Base-by-base conservation (phyloP, 1,140 invertebrate species). In the Listronotus bonariensis region DNA sequence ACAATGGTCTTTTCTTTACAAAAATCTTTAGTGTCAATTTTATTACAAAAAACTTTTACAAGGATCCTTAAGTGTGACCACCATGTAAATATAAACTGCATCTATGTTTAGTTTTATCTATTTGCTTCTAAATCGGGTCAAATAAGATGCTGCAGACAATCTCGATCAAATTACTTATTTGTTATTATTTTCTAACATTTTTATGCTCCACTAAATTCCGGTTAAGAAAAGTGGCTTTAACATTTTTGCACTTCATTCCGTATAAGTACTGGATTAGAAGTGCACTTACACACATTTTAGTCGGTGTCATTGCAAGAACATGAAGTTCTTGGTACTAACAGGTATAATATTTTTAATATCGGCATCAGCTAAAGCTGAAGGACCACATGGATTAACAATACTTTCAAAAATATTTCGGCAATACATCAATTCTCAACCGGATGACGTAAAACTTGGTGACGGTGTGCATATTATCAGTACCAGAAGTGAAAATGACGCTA, bases 381-480 rank as follows among this genome's bases (percentile, higher is more conserved):
- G 69, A 14, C 45, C 65, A 3, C 71, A 75, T 60, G 77, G 76
- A 20, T 46, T 74, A 34, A 71, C 76, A 41, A 73, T 77, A 7
- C 48, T 78, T 7, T 68, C 73, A 53, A 77, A 77, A 65, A 52
- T 78, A 8, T 65, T 77, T 32, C 69, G 74, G 51, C 76, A 79
- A 55, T 78, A 71, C 38, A 58, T 78, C 45, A 72, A 75, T 40
- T 54, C 69, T 14, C 76, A 76, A 60, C 71, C 76, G 9, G 72
- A 77, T 0, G 79, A 80, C 61, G 72, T 88, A 20, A 82, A 84
- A 62, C 74, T 89, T 7, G 77, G 83, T 11, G 84, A 88, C 14
- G 88, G 87, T 17, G 82, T 89, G 6, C 85, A 81, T 68, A 73
- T 89, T 65, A 83, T 88, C 10, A 81, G 77, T 59, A 70, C 79